Percentiles rank a stretch among this genome's conserved stretches.
These are phyloP conservation scores for Anguilla rostrata DNA, from an alignment of 2,113 vertebrate species.

Conservation along the genomic window DNA sequence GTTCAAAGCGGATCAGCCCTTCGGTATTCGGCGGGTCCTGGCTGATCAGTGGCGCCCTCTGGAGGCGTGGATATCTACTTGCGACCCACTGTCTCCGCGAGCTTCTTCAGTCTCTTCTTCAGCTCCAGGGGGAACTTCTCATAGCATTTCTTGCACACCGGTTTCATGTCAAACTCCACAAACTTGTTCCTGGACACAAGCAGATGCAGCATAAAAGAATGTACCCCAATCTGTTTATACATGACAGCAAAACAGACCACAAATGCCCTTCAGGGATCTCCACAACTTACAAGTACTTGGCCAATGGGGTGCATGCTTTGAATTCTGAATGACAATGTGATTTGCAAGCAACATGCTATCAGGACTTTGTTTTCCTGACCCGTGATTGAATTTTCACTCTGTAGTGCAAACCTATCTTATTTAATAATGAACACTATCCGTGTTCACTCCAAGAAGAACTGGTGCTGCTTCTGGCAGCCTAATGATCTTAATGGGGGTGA, in stretches of 20 bases:
- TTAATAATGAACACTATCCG: neutral
- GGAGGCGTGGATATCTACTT: conserved; percentile 70
- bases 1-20: neutral
- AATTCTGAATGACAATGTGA: neutral
- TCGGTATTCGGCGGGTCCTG: neutral
- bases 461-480: too few species aligned
- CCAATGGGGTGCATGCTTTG: neutral
- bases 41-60: neutral
- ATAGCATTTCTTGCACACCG: conserved; percentile 98
- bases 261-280: neutral
- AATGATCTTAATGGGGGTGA: neutral
- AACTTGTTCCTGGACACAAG: conserved; percentile 90
- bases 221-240: neutral
- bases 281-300: too few species aligned
- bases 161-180: conserved; percentile 99
- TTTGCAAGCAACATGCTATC: neutral
- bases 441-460: neutral
- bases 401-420: too few species aligned
- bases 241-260: neutral
- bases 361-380: neutral
- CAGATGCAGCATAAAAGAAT: neutral
- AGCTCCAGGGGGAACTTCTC: conserved; percentile 98
- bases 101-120: conserved; percentile 98
- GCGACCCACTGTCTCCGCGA: conserved; percentile 88
- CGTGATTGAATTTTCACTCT: too few species aligned